A percentile compares a stretch with the other conserved stretches of the same genome.
phyloP scores from a whole-genome alignment of 2,888 invertebrate genomes.

The Erannis defoliaria region DNA sequence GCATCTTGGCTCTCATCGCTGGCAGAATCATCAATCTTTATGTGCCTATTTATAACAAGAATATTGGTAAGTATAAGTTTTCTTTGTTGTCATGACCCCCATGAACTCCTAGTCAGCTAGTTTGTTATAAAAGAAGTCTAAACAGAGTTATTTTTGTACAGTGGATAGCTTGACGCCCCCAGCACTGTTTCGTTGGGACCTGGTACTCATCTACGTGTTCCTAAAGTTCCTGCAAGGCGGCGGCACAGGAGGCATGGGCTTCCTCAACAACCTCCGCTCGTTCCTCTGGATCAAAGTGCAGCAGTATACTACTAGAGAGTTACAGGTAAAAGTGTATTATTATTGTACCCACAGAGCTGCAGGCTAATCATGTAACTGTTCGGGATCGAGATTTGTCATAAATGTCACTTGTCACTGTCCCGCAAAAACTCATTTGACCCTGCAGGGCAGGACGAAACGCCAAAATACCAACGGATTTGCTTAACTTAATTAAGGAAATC shows the following conservation, averaged over 20 bases:
- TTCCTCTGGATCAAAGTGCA: conserved; percentile 98
- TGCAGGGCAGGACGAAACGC: no score
- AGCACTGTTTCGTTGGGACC: conserved; percentile 94
- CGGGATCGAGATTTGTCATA: no score
- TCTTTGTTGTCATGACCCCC: neutral
- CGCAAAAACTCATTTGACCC: no score
- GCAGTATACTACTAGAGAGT: conserved; percentile 97
- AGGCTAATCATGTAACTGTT: no score
- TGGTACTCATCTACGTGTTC: conserved; percentile 93
- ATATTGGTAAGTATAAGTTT: conserved; percentile 90
- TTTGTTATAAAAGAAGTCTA: no score
- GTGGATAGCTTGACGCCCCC: conserved; percentile 92
- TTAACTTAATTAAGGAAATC: no score
- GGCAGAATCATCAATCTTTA: conserved; percentile 96
- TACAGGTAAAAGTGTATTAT: conserved; percentile 88
- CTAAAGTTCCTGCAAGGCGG: conserved; percentile 98
- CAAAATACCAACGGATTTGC: no score
- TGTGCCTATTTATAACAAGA: conserved; percentile 97
- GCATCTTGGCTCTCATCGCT: conserved; percentile 90
- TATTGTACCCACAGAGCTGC: neutral
- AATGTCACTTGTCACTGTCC: no score
- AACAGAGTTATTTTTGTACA: conserved; percentile 62
- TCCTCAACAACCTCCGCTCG: conserved; percentile 95
- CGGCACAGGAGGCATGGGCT: conserved; percentile 96
- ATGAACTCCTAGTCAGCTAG: no score